A percentile compares a stretch with the other conserved stretches of the same genome.
These are phyloP conservation scores for Platysternon megacephalum DNA, from an alignment of 2,113 vertebrate species.

Conservation along the genomic window DNA sequence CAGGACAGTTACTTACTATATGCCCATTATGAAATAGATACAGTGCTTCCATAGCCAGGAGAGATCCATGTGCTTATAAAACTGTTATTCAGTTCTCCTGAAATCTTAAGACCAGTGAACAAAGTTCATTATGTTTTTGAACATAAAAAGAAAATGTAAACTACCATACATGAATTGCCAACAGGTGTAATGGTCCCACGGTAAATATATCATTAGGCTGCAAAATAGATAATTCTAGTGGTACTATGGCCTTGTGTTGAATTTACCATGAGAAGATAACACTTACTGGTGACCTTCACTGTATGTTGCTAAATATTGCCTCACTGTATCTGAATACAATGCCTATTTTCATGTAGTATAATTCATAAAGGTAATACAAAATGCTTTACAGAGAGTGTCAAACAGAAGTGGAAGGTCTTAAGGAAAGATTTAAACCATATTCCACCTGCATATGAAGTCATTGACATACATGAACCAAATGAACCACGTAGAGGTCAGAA, in stretches of 20 bases:
- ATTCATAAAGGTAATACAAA: background rate
- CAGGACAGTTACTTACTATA: background rate
- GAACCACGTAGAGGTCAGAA: background rate
- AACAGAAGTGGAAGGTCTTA: background rate
- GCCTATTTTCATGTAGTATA: background rate
- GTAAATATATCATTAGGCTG: background rate
- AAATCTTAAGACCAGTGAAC: background rate
- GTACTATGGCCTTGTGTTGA: background rate
- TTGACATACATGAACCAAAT: background rate
- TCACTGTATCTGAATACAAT: background rate
- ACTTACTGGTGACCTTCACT: background rate
- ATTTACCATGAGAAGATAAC: background rate
- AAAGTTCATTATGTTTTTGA: background rate
- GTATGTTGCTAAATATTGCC: background rate
- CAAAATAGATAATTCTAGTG: background rate
- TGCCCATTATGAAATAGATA: constrained; percentile 44
- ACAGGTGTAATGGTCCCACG: background rate
- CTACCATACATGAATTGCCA: background rate
- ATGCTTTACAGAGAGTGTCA: background rate
- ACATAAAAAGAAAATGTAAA: background rate
- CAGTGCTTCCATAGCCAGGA: constrained; percentile 16
- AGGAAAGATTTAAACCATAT: background rate
- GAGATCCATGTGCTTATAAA: background rate
- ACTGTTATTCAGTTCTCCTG: background rate
- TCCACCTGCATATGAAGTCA: background rate